Percentiles rank a stretch among this genome's conserved stretches.
Conservation (phyloP, 2,888 invertebrate genomes). For the Drosophila borealis region DNA sequence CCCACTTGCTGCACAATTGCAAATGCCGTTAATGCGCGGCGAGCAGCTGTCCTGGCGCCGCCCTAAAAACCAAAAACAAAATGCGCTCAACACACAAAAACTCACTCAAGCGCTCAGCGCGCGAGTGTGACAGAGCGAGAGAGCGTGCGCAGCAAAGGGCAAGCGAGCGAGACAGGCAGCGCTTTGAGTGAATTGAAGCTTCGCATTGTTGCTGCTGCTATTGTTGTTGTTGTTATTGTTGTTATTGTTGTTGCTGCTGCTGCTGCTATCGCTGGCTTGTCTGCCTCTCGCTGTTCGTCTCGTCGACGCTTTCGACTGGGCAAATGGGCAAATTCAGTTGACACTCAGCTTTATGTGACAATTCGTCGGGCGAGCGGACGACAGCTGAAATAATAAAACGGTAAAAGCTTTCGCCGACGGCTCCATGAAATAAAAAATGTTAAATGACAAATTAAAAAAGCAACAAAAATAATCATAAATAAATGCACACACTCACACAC, state of each 20-base stretch:
- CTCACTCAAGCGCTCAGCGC: conserved; percentile 36
- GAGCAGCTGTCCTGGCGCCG: conserved; percentile 61
- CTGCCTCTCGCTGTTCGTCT: conserved; percentile 15
- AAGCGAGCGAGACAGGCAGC: conserved; percentile 42
- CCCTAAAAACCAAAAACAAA: conserved; percentile 52
- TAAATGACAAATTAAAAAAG: conserved; percentile 2
- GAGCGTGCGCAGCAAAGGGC: conserved; percentile 43
- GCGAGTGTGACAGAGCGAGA: conserved; percentile 19
- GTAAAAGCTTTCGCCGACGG: conserved; percentile 63
- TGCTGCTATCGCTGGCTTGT: conserved; percentile 7
- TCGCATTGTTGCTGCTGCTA: conserved; percentile 21
- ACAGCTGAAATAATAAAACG: conserved; percentile 41
- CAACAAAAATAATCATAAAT: conserved; percentile 16
- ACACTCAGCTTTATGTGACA: conserved; percentile 80
- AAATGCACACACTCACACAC: conserved; percentile 16
- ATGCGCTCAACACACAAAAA: conserved; percentile 54
- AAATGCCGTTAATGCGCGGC: conserved; percentile 55
- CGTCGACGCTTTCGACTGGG: conserved; percentile 51
- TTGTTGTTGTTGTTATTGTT: conserved; percentile 11
- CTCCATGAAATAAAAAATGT: conserved; percentile 20
- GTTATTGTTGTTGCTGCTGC: conserved; percentile 16
- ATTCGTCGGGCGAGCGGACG: conserved; percentile 74
- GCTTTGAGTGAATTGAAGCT: conserved; percentile 51
- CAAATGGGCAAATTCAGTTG: conserved; percentile 67
- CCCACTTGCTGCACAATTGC: conserved; percentile 66